These are phyloP conservation scores for Danio aesculapii DNA, from an alignment of 2,797 vertebrate genomes.

Conservation along the genomic window DNA sequence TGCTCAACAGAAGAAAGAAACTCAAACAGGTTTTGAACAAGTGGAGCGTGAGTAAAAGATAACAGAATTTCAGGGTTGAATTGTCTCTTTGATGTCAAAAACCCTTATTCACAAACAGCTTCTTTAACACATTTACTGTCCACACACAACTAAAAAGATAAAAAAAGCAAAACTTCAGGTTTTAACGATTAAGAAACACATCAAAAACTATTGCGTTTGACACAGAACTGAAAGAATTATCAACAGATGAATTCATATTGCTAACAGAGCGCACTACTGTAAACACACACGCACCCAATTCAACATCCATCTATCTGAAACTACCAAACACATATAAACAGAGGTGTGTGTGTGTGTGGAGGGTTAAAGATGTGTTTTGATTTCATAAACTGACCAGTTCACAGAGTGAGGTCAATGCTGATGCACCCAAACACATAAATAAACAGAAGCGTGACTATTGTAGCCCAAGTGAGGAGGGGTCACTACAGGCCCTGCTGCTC, in stretches of 20 bases:
- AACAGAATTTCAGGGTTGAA: too few species aligned
- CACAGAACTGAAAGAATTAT: constrained; percentile 39
- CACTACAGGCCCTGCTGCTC: constrained; percentile 34
- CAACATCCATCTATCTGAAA: constrained; percentile 18
- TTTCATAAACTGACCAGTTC: constrained; percentile 18
- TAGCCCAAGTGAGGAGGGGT: constrained; percentile 14
- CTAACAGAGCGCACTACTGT: constrained; percentile 36
- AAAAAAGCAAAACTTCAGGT: constrained; percentile 40
- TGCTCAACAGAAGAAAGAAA: too few species aligned
- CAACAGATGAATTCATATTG: constrained; percentile 40
- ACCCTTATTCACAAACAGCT: background rate
- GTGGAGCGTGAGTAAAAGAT: too few species aligned
- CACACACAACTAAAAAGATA: background rate
- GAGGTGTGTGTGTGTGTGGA: background rate
- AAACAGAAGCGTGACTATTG: constrained; percentile 36
- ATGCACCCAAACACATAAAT: constrained; percentile 56
- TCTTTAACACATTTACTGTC: background rate
- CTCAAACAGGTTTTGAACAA: too few species aligned
- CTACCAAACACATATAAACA: constrained; percentile 14
- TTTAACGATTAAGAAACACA: constrained; percentile 25
- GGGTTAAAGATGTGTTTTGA: constrained; percentile 13
- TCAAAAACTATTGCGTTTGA: constrained; percentile 14
- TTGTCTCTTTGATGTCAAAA: background rate
- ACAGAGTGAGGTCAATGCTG: constrained; percentile 38
- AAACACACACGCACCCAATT: constrained; percentile 34